phyloP scores from a whole-genome alignment of 2,888 invertebrate species.

The Macrophya annulata region DNA sequence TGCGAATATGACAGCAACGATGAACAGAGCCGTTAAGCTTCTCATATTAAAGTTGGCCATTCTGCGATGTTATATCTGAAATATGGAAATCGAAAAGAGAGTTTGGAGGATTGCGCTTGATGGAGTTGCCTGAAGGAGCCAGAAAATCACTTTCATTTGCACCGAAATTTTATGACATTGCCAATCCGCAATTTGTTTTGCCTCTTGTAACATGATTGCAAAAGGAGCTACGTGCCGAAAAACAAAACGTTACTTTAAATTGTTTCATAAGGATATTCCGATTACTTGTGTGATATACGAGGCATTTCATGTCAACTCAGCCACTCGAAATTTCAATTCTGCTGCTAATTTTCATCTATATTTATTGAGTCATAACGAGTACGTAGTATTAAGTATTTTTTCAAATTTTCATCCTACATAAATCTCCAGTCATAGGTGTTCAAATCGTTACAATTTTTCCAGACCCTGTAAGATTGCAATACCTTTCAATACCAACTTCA shows the following conservation, averaged over 20 bases:
- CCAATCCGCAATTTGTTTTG: too few species aligned
- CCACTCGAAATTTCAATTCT: too few species aligned
- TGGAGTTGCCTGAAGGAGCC: not conserved
- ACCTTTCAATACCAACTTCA: not conserved
- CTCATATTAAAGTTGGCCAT: not conserved
- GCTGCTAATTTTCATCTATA: not conserved
- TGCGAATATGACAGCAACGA: constrained; percentile 1
- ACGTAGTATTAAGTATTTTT: not conserved
- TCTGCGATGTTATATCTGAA: not conserved
- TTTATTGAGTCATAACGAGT: not conserved
- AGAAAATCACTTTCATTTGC: too few species aligned
- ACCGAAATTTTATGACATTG: not conserved
- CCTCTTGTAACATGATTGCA: too few species aligned
- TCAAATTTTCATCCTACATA: not conserved
- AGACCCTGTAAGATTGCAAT: not conserved
- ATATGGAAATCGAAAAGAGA: not conserved
- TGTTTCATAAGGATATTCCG: too few species aligned
- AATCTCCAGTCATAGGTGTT: not conserved
- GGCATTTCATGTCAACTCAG: too few species aligned
- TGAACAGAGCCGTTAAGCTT: not conserved
- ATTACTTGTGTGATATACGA: too few species aligned
- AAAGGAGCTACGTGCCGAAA: too few species aligned
- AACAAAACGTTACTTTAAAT: too few species aligned
- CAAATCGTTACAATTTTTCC: not conserved
- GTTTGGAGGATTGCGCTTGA: not conserved